Conservation (phyloP, 2,888 invertebrate genomes). For the Candidula unifasciata region DNA sequence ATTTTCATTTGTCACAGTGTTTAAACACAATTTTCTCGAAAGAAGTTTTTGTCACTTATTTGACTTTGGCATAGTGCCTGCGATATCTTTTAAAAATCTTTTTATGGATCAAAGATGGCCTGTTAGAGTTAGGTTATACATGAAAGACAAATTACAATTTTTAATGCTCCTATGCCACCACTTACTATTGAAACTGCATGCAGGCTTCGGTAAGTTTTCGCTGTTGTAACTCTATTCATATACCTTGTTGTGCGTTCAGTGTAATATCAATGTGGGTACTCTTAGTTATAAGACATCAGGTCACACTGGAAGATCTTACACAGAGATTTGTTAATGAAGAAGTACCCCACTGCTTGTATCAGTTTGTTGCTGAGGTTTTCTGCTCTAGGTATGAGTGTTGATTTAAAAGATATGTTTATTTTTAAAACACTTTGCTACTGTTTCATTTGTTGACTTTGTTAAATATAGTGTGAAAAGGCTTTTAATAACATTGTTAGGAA, state of each 20-base stretch:
- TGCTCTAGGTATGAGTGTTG: not conserved
- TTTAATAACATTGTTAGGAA: too few species aligned
- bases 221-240: conserved; percentile 47
- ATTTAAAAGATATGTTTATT: not conserved
- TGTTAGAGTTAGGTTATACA: not conserved
- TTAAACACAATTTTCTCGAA: too few species aligned
- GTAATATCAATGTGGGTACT: conserved; percentile 1
- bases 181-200: conserved; percentile 4
- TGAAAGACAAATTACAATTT: conserved; percentile 9
- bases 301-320: not conserved
- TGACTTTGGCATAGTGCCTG: too few species aligned
- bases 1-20: too few species aligned
- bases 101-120: not conserved
- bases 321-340: not conserved
- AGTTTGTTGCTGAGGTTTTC: not conserved
- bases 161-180: conserved; percentile 18
- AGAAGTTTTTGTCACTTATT: too few species aligned
- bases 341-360: not conserved
- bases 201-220: conserved; percentile 68
- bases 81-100: not conserved
- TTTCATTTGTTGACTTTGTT: too few species aligned
- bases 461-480: too few species aligned
- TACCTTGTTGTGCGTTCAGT: not conserved
- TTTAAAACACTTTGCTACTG: not conserved
- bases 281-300: not conserved